Evolutionary conservation across 1,140 invertebrate genomes (phyloP).

Genomic region (Lucilia cuprina): DNA sequence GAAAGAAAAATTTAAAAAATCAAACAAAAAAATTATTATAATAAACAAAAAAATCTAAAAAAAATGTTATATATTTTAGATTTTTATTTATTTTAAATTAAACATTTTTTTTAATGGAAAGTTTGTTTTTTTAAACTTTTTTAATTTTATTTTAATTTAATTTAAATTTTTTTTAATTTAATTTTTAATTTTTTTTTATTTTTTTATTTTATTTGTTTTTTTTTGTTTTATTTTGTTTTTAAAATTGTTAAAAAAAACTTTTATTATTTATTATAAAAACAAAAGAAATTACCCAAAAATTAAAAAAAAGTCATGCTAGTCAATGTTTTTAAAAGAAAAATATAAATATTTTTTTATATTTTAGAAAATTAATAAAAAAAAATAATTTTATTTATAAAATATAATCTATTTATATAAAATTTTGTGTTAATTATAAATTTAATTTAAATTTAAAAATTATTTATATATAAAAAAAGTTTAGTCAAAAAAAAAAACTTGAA

Average conservation of each 20-base stretch:
- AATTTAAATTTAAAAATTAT: not conserved
- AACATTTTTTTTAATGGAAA: too few species aligned
- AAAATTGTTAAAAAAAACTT: too few species aligned
- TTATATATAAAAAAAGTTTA: not conserved
- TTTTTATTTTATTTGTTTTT: too few species aligned
- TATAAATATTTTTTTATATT: constrained; percentile 2
- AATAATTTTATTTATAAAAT: not conserved
- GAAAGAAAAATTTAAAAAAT: not conserved
- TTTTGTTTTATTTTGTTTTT: too few species aligned
- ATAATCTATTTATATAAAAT: not conserved
- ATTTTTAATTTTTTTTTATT: too few species aligned
- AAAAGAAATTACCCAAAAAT: not conserved
- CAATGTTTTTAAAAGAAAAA: constrained; percentile 3
- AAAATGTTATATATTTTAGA: not conserved
- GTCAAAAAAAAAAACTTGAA: not conserved
- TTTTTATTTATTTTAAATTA: too few species aligned
- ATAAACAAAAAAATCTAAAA: not conserved
- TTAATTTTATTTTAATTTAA: too few species aligned
- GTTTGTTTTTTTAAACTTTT: too few species aligned
- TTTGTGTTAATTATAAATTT: not conserved
- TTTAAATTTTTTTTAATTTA: too few species aligned
- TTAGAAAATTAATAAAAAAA: not conserved
- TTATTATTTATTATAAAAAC: not conserved
- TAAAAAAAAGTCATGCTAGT: constrained; percentile 7
- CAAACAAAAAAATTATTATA: not conserved